Conservation (phyloP, 2,888 invertebrate species). For the Conchocele bisecta region DNA sequence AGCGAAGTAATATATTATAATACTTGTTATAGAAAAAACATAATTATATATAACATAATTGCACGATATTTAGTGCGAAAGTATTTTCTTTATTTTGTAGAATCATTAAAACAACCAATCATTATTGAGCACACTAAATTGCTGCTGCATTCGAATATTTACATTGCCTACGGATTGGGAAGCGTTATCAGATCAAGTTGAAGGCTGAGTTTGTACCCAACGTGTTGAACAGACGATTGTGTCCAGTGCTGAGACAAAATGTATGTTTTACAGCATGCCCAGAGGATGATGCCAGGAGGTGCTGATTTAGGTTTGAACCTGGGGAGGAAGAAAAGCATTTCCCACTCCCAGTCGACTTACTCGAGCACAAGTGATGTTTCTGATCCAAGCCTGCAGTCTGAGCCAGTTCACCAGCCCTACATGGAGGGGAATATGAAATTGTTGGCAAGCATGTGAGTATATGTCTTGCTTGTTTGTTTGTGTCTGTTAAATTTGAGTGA, state of each 20-base stretch:
- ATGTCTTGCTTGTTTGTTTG: too few species aligned
- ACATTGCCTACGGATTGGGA: conserved; percentile 44
- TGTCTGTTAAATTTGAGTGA: too few species aligned
- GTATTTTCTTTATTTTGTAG: background rate
- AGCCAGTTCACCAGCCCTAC: conserved; percentile 31
- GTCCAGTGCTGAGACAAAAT: background rate
- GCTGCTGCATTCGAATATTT: conserved; percentile 54
- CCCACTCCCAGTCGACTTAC: conserved; percentile 4
- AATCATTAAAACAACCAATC: background rate
- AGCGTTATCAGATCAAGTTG: background rate
- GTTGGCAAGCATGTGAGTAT: conserved; percentile 54
- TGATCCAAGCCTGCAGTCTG: background rate
- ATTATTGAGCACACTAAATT: conserved; percentile 1
- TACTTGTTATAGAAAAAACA: background rate
- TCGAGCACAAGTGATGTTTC: conserved; percentile 1
- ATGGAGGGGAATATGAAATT: conserved; percentile 66
- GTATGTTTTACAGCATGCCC: conserved; percentile 52
- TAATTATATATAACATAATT: background rate
- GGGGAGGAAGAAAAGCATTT: conserved; percentile 9
- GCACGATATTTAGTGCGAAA: background rate
- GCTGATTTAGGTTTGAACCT: background rate
- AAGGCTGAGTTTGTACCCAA: background rate
- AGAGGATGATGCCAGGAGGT: conserved; percentile 1
- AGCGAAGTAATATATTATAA: too few species aligned
- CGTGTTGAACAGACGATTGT: too few species aligned